A percentile compares a stretch with the other conserved stretches of the same genome.
Conservation (phyloP, 2,888 invertebrate genomes). For the Selenia dentaria region DNA sequence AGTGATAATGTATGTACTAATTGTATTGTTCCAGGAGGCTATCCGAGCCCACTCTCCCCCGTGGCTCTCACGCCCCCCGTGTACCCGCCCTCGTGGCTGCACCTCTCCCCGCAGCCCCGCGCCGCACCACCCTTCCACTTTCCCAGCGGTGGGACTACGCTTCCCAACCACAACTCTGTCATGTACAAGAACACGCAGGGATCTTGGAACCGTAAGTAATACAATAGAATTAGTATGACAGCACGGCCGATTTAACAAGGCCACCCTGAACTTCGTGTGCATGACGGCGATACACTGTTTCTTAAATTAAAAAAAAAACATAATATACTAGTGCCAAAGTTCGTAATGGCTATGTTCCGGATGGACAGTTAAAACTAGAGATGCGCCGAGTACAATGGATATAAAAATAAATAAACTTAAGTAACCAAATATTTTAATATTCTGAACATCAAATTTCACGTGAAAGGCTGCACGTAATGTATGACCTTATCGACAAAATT, state of each 20-base stretch:
- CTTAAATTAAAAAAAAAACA: too few relatives aligned
- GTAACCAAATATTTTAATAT: background rate
- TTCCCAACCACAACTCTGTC: slow-evolving; percentile 37
- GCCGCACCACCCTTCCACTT: slow-evolving; percentile 66
- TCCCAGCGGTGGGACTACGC: slow-evolving; percentile 41
- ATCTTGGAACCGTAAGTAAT: slow-evolving; percentile 69
- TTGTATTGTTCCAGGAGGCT: too few relatives aligned
- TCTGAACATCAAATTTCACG: background rate
- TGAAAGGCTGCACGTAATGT: background rate
- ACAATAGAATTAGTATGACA: too few relatives aligned
- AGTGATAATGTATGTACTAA: too few relatives aligned
- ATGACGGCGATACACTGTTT: too few relatives aligned
- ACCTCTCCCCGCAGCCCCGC: slow-evolving; percentile 71
- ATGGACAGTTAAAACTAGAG: too few relatives aligned
- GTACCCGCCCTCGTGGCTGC: slow-evolving; percentile 59
- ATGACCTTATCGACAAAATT: slow-evolving; percentile 1
- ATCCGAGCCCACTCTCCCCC: slow-evolving; percentile 64
- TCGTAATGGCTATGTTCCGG: too few relatives aligned
- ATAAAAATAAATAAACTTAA: too few relatives aligned
- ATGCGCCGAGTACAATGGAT: too few relatives aligned
- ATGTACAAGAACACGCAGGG: slow-evolving; percentile 56
- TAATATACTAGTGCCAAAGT: too few relatives aligned
- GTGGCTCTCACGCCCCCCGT: slow-evolving; percentile 58
- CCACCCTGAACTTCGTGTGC: too few relatives aligned
- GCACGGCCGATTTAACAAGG: too few relatives aligned